A percentile compares a stretch with the other conserved stretches of the same genome.
Conservation (phyloP, 2,113 vertebrate species). For the Helogale parvula region DNA sequence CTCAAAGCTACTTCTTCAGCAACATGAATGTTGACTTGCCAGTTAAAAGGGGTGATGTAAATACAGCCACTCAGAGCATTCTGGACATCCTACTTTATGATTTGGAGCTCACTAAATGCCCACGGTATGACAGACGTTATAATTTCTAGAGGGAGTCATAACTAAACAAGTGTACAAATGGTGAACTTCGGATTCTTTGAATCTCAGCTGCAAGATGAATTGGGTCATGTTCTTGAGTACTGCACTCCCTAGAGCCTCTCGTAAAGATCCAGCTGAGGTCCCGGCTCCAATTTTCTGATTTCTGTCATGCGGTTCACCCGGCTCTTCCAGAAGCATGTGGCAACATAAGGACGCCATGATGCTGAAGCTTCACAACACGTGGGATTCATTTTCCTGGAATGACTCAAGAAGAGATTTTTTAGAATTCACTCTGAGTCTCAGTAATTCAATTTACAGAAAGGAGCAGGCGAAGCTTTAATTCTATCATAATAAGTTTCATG, state of each 20-base stretch:
- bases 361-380: background rate
- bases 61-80: background rate
- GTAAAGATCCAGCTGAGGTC: background rate
- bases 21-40: background rate
- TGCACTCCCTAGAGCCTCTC: background rate
- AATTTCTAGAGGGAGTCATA: background rate
- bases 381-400: conserved; percentile 53
- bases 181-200: background rate
- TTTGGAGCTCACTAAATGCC: background rate
- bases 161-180: background rate
- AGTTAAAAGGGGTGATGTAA: background rate
- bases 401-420: conserved; percentile 60
- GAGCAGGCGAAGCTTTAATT: conserved; percentile 55
- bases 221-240: background rate
- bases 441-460: conserved; percentile 68
- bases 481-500: conserved; percentile 69
- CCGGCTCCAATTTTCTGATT: background rate
- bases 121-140: background rate
- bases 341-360: background rate
- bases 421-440: conserved; percentile 56
- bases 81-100: background rate
- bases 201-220: background rate
- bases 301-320: background rate
- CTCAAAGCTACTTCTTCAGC: background rate
- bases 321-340: background rate